A percentile compares a stretch with the other conserved stretches of the same genome.
These are phyloP conservation scores for Nylanderia fulva DNA, from an alignment of 1,140 invertebrate genomes.

Conservation along the genomic window DNA sequence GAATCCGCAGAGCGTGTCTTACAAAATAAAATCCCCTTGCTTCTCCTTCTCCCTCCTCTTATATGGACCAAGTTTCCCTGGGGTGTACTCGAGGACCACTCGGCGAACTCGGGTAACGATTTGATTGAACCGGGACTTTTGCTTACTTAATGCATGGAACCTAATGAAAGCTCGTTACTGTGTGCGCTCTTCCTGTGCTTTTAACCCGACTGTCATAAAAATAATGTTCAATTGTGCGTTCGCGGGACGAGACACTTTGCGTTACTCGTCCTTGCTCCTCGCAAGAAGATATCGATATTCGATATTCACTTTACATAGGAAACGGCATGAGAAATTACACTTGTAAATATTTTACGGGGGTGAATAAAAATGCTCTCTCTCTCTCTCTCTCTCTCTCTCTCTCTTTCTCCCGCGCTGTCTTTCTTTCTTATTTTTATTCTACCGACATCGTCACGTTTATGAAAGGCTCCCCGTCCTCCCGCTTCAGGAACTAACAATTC, in stretches of 20 bases:
- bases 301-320: conserved; percentile 51
- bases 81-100: conserved; percentile 3
- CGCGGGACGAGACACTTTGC: not conserved
- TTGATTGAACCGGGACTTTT: conserved; percentile 38
- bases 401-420: not conserved
- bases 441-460: conserved; percentile 21
- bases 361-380: conserved; percentile 24
- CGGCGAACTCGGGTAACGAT: conserved; percentile 35
- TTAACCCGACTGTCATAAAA: not conserved
- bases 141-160: conserved; percentile 34
- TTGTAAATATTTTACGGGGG: conserved; percentile 55
- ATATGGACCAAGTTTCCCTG: conserved; percentile 37
- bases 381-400: not conserved
- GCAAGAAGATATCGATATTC: conserved; percentile 31
- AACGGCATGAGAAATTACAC: conserved; percentile 56
- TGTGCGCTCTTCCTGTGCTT: no score
- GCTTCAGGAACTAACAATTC: conserved; percentile 39
- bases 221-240: conserved; percentile 19
- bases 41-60: no score
- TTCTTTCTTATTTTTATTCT: conserved; percentile 50
- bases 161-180: conserved; percentile 33
- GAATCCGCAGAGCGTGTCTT: conserved; percentile 53
- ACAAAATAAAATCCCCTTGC: no score
- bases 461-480: no score
- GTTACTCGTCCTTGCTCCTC: not conserved